Base-by-base conservation (phyloP, 1,140 invertebrate genomes). In the Rhynchophorus ferrugineus region DNA sequence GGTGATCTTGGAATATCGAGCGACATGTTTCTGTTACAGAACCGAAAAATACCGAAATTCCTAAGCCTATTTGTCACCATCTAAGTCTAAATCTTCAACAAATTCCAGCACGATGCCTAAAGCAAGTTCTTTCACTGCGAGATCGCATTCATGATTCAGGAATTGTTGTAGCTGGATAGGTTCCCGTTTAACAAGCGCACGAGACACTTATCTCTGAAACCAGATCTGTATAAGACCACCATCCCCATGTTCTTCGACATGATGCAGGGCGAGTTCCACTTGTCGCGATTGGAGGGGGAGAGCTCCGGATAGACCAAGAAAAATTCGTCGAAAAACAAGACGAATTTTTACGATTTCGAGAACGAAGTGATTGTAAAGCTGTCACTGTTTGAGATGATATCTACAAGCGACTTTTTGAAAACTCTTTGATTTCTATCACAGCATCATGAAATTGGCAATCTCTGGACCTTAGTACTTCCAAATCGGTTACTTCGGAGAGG, bases 231-330 rank as follows among this genome's bases (percentile, higher is more conserved):
- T 0, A 85, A 84, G 67, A 85, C 84, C 0, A 95, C 91, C 0
- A 95, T 98, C 62, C 93, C 93, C 3, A 90, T 98, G 49, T 97
- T 98, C 73, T 97, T 95, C 71, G 94, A 98, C 66, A 98, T 98
- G 94, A 95, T 97, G 90, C 86, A 92, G 67, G 92, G 89, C 59
- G 94, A 97, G 67, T 95, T 86, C 68, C 87, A 86, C 49, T 83
- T 76, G 34, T 78, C 78, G 0, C 72, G 74, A 16, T 65, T 71
- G 13, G 69, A 73, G 36, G 43, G 64, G 8, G 78, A 81, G 60
- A 76, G 77, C 49, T 81, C 76, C 63, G 77, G 73, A 8, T 78
- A 81, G 60, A 80, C 77, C 3, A 82, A 81, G 61, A 69, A 77
- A 33, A 79, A 82, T 57, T 75, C 78, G 19, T 67, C 73, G 16